These are phyloP conservation scores for Watsonalla binaria DNA, from an alignment of 2,888 invertebrate genomes.

Conservation along the genomic window DNA sequence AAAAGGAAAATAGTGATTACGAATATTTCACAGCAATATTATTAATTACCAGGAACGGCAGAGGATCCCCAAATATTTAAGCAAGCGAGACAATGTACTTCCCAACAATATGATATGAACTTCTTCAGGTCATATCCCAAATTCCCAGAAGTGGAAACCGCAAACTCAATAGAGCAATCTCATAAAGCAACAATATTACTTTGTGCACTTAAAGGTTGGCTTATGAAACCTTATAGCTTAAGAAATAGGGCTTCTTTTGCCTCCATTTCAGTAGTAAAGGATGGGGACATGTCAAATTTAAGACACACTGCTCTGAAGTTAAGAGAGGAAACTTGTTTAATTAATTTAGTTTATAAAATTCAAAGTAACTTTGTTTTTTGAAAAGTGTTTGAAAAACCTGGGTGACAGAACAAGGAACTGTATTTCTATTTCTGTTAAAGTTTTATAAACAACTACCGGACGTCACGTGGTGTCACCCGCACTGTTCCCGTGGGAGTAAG, in stretches of 20 bases:
- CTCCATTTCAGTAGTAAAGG: not conserved
- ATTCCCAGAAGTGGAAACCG: conserved; percentile 36
- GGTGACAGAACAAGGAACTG: no score
- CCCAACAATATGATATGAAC: conserved; percentile 16
- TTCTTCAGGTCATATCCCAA: conserved; percentile 23
- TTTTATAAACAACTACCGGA: no score
- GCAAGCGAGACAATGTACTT: conserved; percentile 2
- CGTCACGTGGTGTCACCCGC: no score
- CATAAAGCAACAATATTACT: conserved; percentile 24
- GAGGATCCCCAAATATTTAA: not conserved
- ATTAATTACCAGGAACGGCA: not conserved
- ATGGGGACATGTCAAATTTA: not conserved
- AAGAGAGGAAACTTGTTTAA: not conserved
- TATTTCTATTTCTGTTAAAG: no score
- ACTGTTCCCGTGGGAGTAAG: no score
- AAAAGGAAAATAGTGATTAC: no score
- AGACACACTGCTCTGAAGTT: not conserved
- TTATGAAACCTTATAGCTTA: not conserved
- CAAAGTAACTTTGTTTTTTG: no score
- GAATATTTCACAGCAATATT: no score
- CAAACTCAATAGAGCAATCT: conserved; percentile 34
- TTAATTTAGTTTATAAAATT: not conserved
- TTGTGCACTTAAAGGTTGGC: not conserved
- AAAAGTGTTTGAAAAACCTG: no score
- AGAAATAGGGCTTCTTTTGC: conserved; percentile 7